These are phyloP conservation scores for Aethes cnicana DNA, from an alignment of 2,888 invertebrate species.

Conservation along the genomic window DNA sequence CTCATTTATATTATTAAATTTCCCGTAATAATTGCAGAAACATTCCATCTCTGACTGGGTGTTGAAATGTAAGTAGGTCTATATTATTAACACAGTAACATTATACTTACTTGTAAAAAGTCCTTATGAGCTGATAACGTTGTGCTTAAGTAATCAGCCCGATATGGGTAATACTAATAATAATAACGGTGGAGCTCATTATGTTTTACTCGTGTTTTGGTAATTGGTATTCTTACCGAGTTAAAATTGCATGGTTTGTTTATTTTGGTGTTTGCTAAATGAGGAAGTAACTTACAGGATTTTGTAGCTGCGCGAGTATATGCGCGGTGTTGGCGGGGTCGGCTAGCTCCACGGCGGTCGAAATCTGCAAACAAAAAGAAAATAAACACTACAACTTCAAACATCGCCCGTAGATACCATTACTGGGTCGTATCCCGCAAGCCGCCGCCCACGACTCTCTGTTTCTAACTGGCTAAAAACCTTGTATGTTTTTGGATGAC, in stretches of 20 bases:
- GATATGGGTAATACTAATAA: conserved; percentile 9
- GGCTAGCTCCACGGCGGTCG: conserved; percentile 66
- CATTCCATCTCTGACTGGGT: conserved; percentile 31
- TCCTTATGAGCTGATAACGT: conserved; percentile 40
- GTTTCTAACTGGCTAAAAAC: no score
- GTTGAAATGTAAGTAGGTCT: conserved; percentile 36
- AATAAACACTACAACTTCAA: no score
- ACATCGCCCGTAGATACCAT: conserved; percentile 49
- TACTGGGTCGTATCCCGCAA: no score
- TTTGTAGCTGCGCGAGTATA: conserved; percentile 63
- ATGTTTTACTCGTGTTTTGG: neutral
- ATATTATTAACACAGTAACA: conserved; percentile 41
- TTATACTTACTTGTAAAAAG: conserved; percentile 40
- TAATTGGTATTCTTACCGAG: neutral
- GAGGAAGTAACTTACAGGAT: conserved; percentile 55
- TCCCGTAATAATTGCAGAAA: conserved; percentile 44
- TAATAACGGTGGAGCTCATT: conserved; percentile 14
- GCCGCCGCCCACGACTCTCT: no score
- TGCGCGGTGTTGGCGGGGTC: conserved; percentile 68
- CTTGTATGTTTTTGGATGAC: no score
- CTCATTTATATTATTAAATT: conserved; percentile 43
- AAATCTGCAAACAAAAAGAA: conserved; percentile 78
- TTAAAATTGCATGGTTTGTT: neutral
- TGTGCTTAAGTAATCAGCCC: conserved; percentile 34
- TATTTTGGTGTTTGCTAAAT: neutral